Base-by-base conservation (phyloP, 2,888 invertebrate species). In the Bugulina stolonifera region DNA sequence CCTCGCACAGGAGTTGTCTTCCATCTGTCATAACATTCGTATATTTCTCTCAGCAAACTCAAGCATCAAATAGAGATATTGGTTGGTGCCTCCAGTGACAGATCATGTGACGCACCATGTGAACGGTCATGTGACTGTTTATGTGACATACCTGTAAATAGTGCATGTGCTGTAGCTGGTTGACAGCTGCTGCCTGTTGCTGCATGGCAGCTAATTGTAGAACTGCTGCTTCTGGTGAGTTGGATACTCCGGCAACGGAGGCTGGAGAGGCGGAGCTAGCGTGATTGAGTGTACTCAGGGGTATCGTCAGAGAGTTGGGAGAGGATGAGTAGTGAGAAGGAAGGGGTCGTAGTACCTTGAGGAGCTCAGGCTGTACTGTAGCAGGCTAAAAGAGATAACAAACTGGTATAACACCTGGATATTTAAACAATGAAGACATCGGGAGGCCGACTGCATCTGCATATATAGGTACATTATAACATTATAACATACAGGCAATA, bases 111-210 rank as follows among this genome's bases (percentile, higher is more conserved):
- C n/a, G n/a, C n/a, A n/a, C n/a, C n/a, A n/a, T n/a, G n/a, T n/a
- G n/a, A n/a, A n/a, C n/a, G n/a, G n/a, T n/a, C n/a, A 52, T 52
- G 52, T 52, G 52, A 22, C 10, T 52, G 52, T 14, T 14, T 10
- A 18, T 18, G 14, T 14, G 3, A 64, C 64, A 5, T 32, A 64
- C 64, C 64, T 64, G 64, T n/a, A 64, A 29, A 32, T 64, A 64
- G 5, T 64, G 64, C 64, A 64, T 64, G 25, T 64, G 64, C 34
- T 57, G 57, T 25, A 57, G 57, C 22, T 57, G 57, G 25, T 57
- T 57, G 57, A 57, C 57, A 25, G 57, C 57, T n/a, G 25, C 25
- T 5, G 23, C 57, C 57, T 57, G 57, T n/a, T 57, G 57, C 52
- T 57, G 57, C 57, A 57, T 57, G 57, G 57, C 57, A 25, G 57